Conservation (phyloP, 1,140 invertebrate species). For the Sogatella furcifera region DNA sequence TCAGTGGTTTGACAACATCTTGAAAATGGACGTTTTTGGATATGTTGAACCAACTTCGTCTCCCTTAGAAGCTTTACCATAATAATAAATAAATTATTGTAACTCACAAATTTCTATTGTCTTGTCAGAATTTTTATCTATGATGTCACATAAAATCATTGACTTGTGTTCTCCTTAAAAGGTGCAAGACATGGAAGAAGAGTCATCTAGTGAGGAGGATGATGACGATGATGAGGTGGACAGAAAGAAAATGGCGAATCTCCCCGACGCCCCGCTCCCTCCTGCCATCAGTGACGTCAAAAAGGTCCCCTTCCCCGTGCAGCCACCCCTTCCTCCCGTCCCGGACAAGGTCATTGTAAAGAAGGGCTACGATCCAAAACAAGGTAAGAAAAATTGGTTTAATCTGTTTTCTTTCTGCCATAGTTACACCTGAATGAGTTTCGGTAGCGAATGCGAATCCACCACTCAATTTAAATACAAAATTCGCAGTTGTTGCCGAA, state of each 20-base stretch:
- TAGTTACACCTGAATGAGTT: too few relatives aligned
- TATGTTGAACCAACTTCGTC: too few relatives aligned
- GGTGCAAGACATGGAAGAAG: constrained; percentile 86
- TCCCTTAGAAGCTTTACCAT: too few relatives aligned
- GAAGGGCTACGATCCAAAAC: constrained; percentile 94
- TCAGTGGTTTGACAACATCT: too few relatives aligned
- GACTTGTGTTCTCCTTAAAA: constrained; percentile 24
- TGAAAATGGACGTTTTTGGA: too few relatives aligned
- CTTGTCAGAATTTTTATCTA: too few relatives aligned
- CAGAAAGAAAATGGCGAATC: constrained; percentile 29
- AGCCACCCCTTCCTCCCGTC: constrained; percentile 68
- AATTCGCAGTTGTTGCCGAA: too few relatives aligned
- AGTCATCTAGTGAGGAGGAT: constrained; percentile 66
- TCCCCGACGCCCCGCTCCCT: constrained; percentile 21
- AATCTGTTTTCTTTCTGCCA: too few relatives aligned
- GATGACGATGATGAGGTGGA: constrained; percentile 33
- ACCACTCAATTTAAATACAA: too few relatives aligned
- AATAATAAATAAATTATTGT: too few relatives aligned
- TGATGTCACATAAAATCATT: too few relatives aligned
- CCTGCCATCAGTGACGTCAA: constrained; percentile 14
- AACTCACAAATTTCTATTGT: not conserved
- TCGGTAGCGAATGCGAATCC: too few relatives aligned
- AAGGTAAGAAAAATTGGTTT: constrained; percentile 38
- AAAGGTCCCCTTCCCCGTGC: constrained; percentile 36
- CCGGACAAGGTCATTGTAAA: constrained; percentile 93